Evolutionary conservation across 1,140 invertebrate species (phyloP), one percentile per base, ranked within the genome.

Genomic region (Drosophila eugracilis): DNA sequence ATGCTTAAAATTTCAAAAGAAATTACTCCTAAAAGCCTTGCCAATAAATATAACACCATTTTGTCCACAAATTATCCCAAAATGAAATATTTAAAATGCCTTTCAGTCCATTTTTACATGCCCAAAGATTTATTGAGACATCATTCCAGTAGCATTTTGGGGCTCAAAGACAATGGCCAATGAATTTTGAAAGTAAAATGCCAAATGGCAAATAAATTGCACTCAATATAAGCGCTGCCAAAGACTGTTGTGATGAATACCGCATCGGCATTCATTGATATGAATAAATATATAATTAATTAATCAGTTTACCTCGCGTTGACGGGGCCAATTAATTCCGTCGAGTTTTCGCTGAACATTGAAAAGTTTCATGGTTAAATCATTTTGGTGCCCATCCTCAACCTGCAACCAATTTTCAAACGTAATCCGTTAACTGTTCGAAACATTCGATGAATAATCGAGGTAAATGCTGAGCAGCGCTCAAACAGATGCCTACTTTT

Each of bases 391-490:
- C 15, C 1, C 19, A 2, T 12, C 34, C 21, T 14, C 42, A 47
- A n/a, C n/a, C n/a, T n/a, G n/a, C n/a, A n/a, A n/a, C n/a, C n/a
- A n/a, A n/a, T n/a, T n/a, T 21, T 36, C 24, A 10, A 7, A 7
- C 14, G 36, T 39, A 74, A 70, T 62, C 37, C 73, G 71, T 81
- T 69, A 67, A 77, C 57, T 48, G 47, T 57, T 62, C 52, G 72
- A 60, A 71, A 53, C 71, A 45, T 84, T 78, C 75, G 75, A 67
- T 78, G 74, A 78, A 84, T 75, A 84, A 84, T 84, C 79, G 67
- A 60, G 57, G 63, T 45, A 22, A 74, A 30, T 48, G 65, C 57
- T n/a, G n/a, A n/a, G n/a, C 60, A 66, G 62, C 32, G 21, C 30
- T 14, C 32, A 74, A 73, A 65, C 57, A 53, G 78, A 66, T 69